Evolutionary conservation across 2,888 invertebrate species (phyloP).

Genomic region (Eupithecia inturbata): DNA sequence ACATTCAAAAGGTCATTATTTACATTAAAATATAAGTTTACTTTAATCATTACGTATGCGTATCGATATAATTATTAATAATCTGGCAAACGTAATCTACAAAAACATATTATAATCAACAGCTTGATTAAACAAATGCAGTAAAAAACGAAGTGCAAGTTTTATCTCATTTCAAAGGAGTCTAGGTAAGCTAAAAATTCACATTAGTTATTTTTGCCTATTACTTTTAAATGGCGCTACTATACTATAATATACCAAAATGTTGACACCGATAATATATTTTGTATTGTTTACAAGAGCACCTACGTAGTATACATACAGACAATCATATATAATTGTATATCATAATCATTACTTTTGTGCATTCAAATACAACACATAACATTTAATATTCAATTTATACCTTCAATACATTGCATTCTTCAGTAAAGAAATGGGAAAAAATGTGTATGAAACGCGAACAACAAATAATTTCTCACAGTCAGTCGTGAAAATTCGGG

Average conservation of each 20-base stretch:
- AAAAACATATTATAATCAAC: background rate
- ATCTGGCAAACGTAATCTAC: background rate
- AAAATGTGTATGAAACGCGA: background rate
- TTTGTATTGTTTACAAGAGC: background rate
- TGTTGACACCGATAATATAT: background rate
- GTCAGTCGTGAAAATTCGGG: background rate
- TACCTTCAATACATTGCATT: background rate
- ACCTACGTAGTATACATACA: conserved; percentile 17
- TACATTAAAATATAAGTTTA: background rate
- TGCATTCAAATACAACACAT: background rate
- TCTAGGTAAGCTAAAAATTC: background rate
- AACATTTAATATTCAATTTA: background rate
- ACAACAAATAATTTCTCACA: background rate
- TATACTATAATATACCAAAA: background rate
- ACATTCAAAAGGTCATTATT: conserved; percentile 6
- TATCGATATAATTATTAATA: background rate
- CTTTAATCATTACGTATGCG: background rate
- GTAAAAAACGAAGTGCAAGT: background rate
- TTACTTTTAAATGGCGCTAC: conserved; percentile 22
- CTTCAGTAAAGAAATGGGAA: background rate
- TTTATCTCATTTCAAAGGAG: background rate
- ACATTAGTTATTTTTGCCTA: background rate
- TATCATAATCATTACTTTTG: background rate
- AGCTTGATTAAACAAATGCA: background rate
- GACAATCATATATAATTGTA: background rate